Percentiles rank a stretch among this genome's conserved stretches.
phyloP scores from a whole-genome alignment of 2,797 vertebrate genomes.

The Lepidocolaptes lacrymiger region DNA sequence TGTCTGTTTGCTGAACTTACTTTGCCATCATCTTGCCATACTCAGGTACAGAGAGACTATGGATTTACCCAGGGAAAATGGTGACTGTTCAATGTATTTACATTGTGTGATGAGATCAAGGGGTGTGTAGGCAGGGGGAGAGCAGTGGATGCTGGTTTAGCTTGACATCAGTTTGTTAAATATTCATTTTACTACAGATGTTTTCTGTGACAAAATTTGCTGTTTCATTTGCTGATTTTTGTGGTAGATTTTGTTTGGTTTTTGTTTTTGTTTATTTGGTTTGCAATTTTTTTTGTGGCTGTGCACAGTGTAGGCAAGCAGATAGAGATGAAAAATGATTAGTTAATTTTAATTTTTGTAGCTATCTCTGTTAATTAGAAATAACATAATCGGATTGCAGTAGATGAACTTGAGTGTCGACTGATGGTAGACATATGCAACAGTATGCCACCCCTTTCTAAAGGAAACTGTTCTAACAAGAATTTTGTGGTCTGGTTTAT shows the following conservation, averaged over 20 bases:
- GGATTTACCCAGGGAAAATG: not conserved
- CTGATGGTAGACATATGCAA: not conserved
- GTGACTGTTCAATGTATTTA: not conserved
- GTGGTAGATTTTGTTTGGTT: too few relatives aligned
- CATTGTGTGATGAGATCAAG: not conserved
- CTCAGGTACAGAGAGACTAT: not conserved
- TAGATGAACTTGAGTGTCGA: not conserved
- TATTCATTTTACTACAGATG: not conserved
- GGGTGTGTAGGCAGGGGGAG: not conserved
- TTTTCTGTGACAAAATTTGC: not conserved
- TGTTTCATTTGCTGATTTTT: not conserved
- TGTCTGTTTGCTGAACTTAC: not conserved
- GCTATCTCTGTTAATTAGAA: not conserved
- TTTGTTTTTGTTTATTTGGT: not conserved
- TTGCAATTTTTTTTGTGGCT: not conserved
- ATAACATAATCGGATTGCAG: not conserved
- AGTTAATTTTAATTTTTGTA: not conserved
- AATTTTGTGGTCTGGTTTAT: not conserved
- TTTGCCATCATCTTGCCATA: not conserved
- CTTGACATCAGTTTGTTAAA: not conserved
- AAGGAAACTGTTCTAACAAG: not conserved
- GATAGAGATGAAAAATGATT: not conserved
- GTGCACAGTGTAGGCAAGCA: fast-evolving
- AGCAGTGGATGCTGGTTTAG: not conserved
- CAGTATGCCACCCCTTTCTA: not conserved